Percentiles rank a stretch among this genome's conserved stretches.
phyloP scores from a whole-genome alignment of 2,113 vertebrate species.

The Lophotis ruficrista region DNA sequence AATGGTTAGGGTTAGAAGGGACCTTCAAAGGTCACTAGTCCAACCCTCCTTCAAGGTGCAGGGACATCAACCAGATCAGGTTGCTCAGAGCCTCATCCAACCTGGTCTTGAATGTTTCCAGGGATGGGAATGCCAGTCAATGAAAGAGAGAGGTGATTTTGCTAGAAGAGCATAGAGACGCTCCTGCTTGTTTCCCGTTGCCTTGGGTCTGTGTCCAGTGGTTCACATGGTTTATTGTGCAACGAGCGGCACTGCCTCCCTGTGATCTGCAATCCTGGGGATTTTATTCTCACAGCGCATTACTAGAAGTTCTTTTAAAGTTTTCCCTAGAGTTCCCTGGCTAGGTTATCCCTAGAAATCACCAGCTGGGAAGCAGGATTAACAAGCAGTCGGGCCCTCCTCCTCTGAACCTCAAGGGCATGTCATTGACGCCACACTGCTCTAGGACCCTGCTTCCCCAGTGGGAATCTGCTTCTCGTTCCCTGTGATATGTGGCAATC shows the following conservation, averaged over 20 bases:
- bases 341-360: conserved; percentile 54
- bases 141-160: neutral
- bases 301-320: conserved; percentile 13
- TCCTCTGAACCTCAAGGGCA: conserved; percentile 33
- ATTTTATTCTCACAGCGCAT: conserved; percentile 31
- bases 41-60: no score
- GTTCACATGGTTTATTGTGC: neutral
- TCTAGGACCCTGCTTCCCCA: neutral
- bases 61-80: no score
- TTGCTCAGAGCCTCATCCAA: no score
- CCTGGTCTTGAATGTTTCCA: no score
- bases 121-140: neutral
- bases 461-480: conserved; percentile 33
- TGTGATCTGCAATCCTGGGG: neutral
- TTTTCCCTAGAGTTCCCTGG: conserved; percentile 6
- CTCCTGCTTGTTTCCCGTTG: neutral
- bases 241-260: neutral
- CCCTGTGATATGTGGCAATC: neutral
- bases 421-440: neutral
- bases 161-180: neutral
- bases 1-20: no score
- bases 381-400: conserved; percentile 6
- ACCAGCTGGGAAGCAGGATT: conserved; percentile 45
- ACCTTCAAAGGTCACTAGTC: no score
- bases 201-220: neutral